Evolutionary conservation across 2,113 vertebrate species (phyloP), one percentile per base, ranked within the genome.

Genomic region (Ammospiza nelsoni): DNA sequence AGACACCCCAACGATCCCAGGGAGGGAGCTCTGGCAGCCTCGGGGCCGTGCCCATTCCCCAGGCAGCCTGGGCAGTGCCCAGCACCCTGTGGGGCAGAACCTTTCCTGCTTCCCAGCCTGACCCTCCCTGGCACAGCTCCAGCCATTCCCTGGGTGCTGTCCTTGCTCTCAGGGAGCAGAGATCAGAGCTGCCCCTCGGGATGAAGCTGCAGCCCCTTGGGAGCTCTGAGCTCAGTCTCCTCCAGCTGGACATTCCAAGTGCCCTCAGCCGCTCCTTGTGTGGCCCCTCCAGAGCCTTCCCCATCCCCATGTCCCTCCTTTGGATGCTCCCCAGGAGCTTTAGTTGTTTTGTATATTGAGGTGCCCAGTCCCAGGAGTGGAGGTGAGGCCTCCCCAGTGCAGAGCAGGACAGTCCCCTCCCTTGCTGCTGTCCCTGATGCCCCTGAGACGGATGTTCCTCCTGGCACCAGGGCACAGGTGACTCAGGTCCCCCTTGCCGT

Each of bases 131-230:
- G 35, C 51, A 10, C 59, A 33, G 59, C 43, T 31, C 76, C 31
- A 15, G 58, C 35, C 2, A 0, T 20, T 33, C 49, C 61, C 22
- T n/a, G 27, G 35, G 8, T 28, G 1, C 51, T 80, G 86, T 27
- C 11, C 5, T 58, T 65, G 67, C 17, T 35, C 67, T 3, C 67
- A 27, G n/a, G 16, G 29, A 72, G 20, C 76, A 73, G 43, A 43
- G 43, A 15, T 8, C 0, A 0, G 75, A 80, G 76, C 59, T 73
- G 35, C 25, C 37, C 59, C 69, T 48, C 0, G 0, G 43, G 23
- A 29, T 19, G 59, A 28, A 57, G 19, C 61, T 66, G 52, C 61
- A 58, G 51, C 43, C 29, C 24, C 44, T 25, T 25, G 72, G 10
- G 25, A 35, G 5, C 2, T 37, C 33, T 86, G 37, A 59, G 44